phyloP scores from a whole-genome alignment of 2,888 invertebrate species.

The Tyria jacobaeae region DNA sequence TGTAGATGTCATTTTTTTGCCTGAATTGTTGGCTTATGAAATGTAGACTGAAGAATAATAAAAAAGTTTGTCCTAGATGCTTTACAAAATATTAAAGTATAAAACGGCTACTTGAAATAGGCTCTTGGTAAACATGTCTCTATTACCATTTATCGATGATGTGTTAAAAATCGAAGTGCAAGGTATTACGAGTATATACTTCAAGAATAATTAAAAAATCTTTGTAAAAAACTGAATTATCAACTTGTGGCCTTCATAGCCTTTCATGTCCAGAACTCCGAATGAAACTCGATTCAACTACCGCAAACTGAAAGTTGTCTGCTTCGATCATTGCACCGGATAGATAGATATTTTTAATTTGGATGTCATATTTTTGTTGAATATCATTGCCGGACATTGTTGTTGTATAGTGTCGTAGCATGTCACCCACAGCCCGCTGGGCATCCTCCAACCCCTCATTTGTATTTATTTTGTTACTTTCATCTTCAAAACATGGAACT shows the following conservation, averaged over 20 bases:
- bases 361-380: slow-evolving; percentile 67
- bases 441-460: slow-evolving; percentile 88
- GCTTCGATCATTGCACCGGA: slow-evolving; percentile 82
- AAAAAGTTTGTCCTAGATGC: neutral
- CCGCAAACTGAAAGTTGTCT: slow-evolving; percentile 66
- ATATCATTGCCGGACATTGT: slow-evolving; percentile 27
- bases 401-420: slow-evolving; percentile 70
- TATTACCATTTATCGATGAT: too few relatives aligned
- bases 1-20: too few relatives aligned
- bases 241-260: neutral
- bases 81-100: too few relatives aligned
- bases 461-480: slow-evolving; percentile 78
- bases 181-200: neutral
- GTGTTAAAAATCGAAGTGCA: too few relatives aligned
- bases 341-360: slow-evolving; percentile 76
- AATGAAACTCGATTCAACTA: slow-evolving; percentile 71
- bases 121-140: too few relatives aligned
- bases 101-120: too few relatives aligned
- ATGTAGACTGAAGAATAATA: neutral
- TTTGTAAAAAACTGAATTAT: neutral
- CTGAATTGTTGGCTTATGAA: too few relatives aligned
- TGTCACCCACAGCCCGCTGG: slow-evolving; percentile 84
- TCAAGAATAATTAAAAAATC: neutral
- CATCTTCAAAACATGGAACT: slow-evolving; percentile 68
- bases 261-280: neutral